Conservation (phyloP, 2,888 invertebrate genomes). For the Nomada goodeniana region DNA sequence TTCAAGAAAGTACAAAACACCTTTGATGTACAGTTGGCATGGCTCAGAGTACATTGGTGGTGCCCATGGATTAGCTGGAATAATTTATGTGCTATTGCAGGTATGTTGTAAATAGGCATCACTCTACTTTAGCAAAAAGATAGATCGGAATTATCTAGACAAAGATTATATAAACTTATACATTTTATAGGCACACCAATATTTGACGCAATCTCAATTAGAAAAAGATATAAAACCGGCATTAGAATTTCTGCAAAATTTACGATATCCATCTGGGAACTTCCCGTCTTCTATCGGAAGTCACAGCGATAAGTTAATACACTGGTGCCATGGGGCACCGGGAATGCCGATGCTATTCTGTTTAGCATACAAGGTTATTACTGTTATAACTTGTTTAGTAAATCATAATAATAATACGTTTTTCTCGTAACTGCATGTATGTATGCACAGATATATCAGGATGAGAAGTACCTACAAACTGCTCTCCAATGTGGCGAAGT, state of each 20-base stretch:
- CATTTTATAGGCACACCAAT: conserved; percentile 85
- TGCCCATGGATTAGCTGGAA: conserved; percentile 95
- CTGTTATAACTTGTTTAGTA: not conserved
- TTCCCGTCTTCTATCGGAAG: conserved; percentile 92
- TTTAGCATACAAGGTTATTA: conserved; percentile 88
- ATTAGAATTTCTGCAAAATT: conserved; percentile 87
- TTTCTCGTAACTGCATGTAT: conserved; percentile 22
- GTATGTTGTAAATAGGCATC: conserved; percentile 82
- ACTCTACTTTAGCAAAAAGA: not conserved
- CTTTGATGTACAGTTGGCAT: conserved; percentile 95
- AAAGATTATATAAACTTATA: not conserved
- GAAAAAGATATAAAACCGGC: conserved; percentile 87
- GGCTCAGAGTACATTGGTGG: conserved; percentile 94
- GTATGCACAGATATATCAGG: conserved; percentile 87
- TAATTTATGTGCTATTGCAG: conserved; percentile 92
- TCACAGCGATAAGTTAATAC: conserved; percentile 90
- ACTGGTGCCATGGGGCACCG: conserved; percentile 98
- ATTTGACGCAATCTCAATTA: conserved; percentile 86
- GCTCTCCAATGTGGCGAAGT: conserved; percentile 91
- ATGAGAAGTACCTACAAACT: conserved; percentile 88
- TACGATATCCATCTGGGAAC: conserved; percentile 88
- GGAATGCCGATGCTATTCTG: conserved; percentile 91
- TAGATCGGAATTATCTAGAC: too few relatives aligned
- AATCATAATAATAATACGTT: not conserved
- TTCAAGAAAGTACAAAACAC: conserved; percentile 86